These are phyloP conservation scores for Ameiurus melas DNA, from an alignment of 2,113 vertebrate species.

Conservation along the genomic window DNA sequence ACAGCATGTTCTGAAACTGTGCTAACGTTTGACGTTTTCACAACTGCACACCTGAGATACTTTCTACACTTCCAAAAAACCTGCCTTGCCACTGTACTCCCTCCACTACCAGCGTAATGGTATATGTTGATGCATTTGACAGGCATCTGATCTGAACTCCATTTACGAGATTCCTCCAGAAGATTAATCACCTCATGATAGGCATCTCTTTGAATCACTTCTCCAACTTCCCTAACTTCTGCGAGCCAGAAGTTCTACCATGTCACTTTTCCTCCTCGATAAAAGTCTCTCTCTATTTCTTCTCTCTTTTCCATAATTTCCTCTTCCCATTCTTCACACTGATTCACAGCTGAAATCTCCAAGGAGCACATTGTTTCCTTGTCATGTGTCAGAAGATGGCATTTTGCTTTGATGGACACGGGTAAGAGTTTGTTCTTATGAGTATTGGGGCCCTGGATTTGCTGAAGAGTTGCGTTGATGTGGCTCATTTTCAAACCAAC, in stretches of 20 bases:
- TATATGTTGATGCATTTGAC: too few species aligned
- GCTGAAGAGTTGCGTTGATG: constrained; percentile 71
- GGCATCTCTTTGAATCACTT: constrained; percentile 77
- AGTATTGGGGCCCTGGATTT: constrained; percentile 61
- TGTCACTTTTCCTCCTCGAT: constrained; percentile 74
- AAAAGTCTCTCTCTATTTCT: constrained; percentile 70
- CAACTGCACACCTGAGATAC: too few species aligned
- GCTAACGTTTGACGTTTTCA: too few species aligned
- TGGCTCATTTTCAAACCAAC: constrained; percentile 81
- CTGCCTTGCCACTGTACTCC: too few species aligned
- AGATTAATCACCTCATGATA: constrained; percentile 62
- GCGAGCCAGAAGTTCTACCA: constrained; percentile 82
- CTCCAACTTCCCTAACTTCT: constrained; percentile 66
- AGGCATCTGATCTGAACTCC: too few species aligned
- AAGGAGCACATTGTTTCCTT: constrained; percentile 76
- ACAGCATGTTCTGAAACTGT: too few species aligned
- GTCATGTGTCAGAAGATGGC: constrained; percentile 63
- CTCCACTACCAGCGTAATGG: too few species aligned
- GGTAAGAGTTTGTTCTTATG: constrained; percentile 64
- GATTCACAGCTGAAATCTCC: constrained; percentile 74
- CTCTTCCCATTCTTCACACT: constrained; percentile 68
- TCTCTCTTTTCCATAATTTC: constrained; percentile 61
- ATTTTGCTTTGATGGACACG: constrained; percentile 64
- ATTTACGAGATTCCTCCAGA: constrained; percentile 61
- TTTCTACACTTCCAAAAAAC: too few species aligned